Evolutionary conservation across 1,140 invertebrate species (phyloP), one percentile per base, ranked within the genome.

Genomic region (Rhizoglyphus robini): DNA sequence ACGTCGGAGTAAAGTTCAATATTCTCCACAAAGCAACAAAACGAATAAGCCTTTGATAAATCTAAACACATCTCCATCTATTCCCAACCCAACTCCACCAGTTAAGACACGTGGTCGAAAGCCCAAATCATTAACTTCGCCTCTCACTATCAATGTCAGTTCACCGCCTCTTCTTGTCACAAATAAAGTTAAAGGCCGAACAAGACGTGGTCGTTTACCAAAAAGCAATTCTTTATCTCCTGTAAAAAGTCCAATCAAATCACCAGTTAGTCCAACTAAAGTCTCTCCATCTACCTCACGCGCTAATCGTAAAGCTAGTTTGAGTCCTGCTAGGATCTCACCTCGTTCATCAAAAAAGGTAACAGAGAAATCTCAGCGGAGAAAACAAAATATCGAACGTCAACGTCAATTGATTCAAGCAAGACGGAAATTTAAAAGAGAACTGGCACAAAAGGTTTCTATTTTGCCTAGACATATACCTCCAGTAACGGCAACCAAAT

Each of bases 391-490:
- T n/a, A 60, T 60, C 36, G 58, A 60, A 27, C 58, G 58, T 38
- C 15, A 60, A 46, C 58, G 58, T 1, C 58, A 60, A 27, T 46
- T 60, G 58, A 60, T 60, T 34, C 15, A n/a, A 23, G 58, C 32
- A 23, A 29, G 58, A n/a, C 15, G 58, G 25, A 60, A 60, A 60
- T 46, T 46, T 15, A 46, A n/a, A 20, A 46, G 23, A n/a, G 41
- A 58, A 58, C 3, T 58, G 27, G 11, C 2, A 13, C 18, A n/a
- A n/a, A 5, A 54, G 51, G 51, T 11, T 5, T 20, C 51, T 23
- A 54, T 54, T 23, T 27, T 27, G 18, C 58, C 58, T n/a, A 60
- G 36, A 27, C 58, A 60, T 60, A 32, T 60, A 20, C 58, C 58
- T 20, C 58, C 58, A 27, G 58, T 60, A 27, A 29, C 27, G 1